These are phyloP conservation scores for Phrixothrix hirtus DNA, from an alignment of 2,888 invertebrate genomes.

Conservation along the genomic window DNA sequence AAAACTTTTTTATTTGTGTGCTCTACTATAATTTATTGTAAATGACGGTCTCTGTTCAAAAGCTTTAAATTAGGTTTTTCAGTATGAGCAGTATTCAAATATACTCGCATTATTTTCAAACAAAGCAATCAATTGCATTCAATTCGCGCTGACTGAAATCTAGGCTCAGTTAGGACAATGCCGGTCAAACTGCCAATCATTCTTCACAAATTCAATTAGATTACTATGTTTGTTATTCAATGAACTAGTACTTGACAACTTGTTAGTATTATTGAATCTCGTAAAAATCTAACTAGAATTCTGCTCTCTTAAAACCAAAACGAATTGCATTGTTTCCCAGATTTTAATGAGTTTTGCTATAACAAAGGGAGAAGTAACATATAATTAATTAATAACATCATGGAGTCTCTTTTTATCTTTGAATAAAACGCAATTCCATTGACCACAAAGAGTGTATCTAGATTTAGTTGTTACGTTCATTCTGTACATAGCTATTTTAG, in stretches of 20 bases:
- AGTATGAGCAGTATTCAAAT: constrained; percentile 11
- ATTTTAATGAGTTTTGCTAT: too few relatives aligned
- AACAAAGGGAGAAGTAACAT: too few relatives aligned
- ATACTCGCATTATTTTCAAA: constrained; percentile 21
- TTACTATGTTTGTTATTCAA: constrained; percentile 24
- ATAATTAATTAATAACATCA: too few relatives aligned
- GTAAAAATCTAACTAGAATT: too few relatives aligned
- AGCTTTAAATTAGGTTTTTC: constrained; percentile 12
- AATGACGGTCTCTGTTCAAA: constrained; percentile 7
- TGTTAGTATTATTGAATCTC: constrained; percentile 27
- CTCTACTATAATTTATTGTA: constrained; percentile 1
- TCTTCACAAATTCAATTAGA: constrained; percentile 22
- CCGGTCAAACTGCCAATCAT: constrained; percentile 29
- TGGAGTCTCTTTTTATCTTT: too few relatives aligned
- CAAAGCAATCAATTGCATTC: constrained; percentile 25
- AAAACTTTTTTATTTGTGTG: constrained; percentile 1
- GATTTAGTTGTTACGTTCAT: too few relatives aligned
- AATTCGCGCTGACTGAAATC: constrained; percentile 23
- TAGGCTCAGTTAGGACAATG: constrained; percentile 16
- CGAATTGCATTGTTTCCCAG: too few relatives aligned
- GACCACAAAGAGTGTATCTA: too few relatives aligned
- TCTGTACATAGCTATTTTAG: too few relatives aligned
- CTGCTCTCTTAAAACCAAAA: too few relatives aligned
- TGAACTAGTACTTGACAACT: constrained; percentile 27
- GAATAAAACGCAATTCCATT: too few relatives aligned